Evolutionary conservation across 1,140 invertebrate species (phyloP), one percentile per base, ranked within the genome.

Genomic region (Alviniconcha marisindica): DNA sequence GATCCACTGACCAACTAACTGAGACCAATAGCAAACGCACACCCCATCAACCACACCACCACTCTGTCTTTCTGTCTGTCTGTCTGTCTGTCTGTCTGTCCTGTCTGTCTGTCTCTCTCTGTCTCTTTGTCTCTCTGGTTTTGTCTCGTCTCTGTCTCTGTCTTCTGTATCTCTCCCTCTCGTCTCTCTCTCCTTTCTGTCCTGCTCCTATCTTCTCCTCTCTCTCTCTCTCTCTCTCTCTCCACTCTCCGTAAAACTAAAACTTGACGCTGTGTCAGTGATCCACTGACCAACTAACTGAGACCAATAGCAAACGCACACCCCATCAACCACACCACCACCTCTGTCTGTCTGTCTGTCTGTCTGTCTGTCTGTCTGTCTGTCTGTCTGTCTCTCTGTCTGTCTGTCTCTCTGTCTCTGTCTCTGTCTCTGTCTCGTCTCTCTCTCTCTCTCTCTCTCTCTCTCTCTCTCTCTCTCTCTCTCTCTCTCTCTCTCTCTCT

Each of bases 41-140:
- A 10, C n/a, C n/a, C n/a, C 66, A 28, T 36, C 10, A 10, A 12
- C 66, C n/a, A 28, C 14, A n/a, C 40, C 10, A n/a, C 40, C 7
- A 36, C 42, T 54, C 24, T 33, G 12, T 40, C n/a, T 40, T 7
- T 63, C 31, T 44, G 2, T 21, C 78, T 42, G 10, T 60, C 54
- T 44, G 15, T 66, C 54, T 38, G 24, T 63, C 54, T 80, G 4
- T 44, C 54, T 80, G 24, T 80, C 78, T 66, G 5, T 80, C 54
- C 54, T 80, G 24, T 80, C 78, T 66, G 5, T 80, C 54, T 80
- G 4, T 66, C 54, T 66, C 31, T 80, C 54, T 80, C 31, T 66
- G 31, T 66, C 31, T 63, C 5, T 63, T 3, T 63, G 31, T 80
- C 12, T 80, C 1, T 80, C 54, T 48, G 2, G n/a, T n/a, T n/a